These are phyloP conservation scores for Ambastaia sidthimunki DNA, from an alignment of 2,797 vertebrate genomes.

Conservation along the genomic window DNA sequence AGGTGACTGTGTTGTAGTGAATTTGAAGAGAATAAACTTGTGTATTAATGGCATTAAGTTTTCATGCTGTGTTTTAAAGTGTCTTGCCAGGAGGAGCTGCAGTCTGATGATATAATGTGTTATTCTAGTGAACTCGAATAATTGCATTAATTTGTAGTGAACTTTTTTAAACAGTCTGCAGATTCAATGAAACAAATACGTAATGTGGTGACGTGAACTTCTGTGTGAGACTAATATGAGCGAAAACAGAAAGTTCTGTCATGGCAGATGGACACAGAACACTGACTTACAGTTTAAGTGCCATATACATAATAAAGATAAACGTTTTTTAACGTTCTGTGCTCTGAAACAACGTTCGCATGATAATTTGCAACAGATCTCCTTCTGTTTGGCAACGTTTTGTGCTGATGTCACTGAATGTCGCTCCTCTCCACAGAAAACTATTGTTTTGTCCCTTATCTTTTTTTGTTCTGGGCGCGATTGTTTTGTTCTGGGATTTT, in stretches of 20 bases:
- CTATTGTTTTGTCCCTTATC: constrained; percentile 55
- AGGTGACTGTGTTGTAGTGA: background rate
- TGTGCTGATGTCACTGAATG: constrained; percentile 68
- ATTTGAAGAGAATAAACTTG: background rate
- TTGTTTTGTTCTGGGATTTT: background rate
- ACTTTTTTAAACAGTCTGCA: too few species aligned
- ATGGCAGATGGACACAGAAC: background rate
- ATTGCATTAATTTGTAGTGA: too few species aligned
- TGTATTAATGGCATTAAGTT: background rate
- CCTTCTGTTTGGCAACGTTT: constrained; percentile 63
- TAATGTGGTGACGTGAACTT: background rate
- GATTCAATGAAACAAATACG: background rate
- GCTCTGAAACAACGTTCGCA: constrained; percentile 20
- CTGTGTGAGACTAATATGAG: too few species aligned
- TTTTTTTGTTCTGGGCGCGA: too few species aligned
- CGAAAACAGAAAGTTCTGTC: background rate
- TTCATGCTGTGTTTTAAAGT: background rate
- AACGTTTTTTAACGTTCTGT: background rate
- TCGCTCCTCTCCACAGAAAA: constrained; percentile 51
- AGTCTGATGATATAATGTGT: background rate
- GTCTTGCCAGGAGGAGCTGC: background rate
- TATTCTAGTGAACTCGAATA: background rate
- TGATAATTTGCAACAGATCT: background rate
- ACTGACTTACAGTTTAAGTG: background rate
- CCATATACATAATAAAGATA: background rate